Evolutionary conservation across 1,140 invertebrate genomes (phyloP), one percentile per base, ranked within the genome.

Genomic region (Lepidotrigona ventralis): DNA sequence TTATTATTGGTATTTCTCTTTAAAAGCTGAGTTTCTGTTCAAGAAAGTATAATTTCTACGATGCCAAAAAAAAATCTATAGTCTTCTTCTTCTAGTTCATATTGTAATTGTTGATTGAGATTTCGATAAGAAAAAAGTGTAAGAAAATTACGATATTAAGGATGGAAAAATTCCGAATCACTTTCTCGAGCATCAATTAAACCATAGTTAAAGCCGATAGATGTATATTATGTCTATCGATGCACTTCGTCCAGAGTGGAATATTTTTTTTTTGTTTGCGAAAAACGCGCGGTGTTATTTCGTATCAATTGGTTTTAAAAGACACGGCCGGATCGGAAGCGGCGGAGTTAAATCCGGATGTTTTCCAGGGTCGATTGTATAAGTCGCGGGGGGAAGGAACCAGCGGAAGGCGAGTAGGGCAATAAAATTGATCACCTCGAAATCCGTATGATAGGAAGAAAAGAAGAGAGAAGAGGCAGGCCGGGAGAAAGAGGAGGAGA

Each of bases 391-490:
- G 69, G 51, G 73, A 81, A 81, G 69, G 74, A 81, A 53, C 53
- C 63, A 79, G 46, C 26, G 60, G 51, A 21, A 74, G 33, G 51
- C n/a, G 74, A 73, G 82, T 71, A 73, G 72, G 79, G 79, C 79
- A 85, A 85, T 85, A 85, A 81, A 85, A 76, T 72, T 81, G 83
- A 85, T 85, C 83, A 74, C 66, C 79, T 82, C 72, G 83, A 85
- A 85, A 85, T 81, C 83, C 79, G 76, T 76, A 76, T 75, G 81
- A 86, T 85, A 84, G 83, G 85, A 86, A 79, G 79, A 88, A 64
- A 84, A 79, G 81, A 85, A 89, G 88, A 84, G 86, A 84, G 83
- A 82, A 85, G 83, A 78, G 85, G 84, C 82, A 64, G 64, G 17
- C 51, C 5, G 6, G 46, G 51, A 64, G 39, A 1, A 60, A 64